Percentiles rank a stretch among this genome's conserved stretches.
These are phyloP conservation scores for Oncopodura yosiiana DNA, from an alignment of 1,140 invertebrate genomes.

Conservation along the genomic window DNA sequence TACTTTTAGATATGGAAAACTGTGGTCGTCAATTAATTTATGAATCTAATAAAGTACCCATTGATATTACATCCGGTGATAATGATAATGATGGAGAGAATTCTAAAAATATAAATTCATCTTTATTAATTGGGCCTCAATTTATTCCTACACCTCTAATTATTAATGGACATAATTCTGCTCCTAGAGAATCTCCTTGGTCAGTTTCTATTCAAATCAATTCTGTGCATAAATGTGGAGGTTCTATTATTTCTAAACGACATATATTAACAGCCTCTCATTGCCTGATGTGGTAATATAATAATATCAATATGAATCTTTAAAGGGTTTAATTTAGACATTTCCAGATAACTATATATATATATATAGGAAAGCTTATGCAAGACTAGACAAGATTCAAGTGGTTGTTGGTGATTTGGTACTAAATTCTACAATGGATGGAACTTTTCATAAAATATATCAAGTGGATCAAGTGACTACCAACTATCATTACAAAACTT, in stretches of 20 bases:
- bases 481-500: conserved; percentile 28
- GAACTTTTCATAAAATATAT: conserved; percentile 3
- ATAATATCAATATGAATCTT: no score
- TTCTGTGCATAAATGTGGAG: conserved; percentile 48
- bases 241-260: conserved; percentile 46
- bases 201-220: conserved; percentile 38
- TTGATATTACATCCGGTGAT: no score
- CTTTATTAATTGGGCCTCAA: not conserved
- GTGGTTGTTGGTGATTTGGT: conserved; percentile 23
- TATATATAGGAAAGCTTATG: conserved; percentile 13
- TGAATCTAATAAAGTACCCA: conserved; percentile 8
- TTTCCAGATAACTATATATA: not conserved
- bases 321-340: no score
- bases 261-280: conserved; percentile 53
- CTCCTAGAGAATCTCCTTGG: conserved; percentile 41
- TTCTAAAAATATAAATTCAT: not conserved
- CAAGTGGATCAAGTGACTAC: conserved; percentile 20
- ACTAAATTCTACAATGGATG: conserved; percentile 12
- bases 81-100: not conserved
- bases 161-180: conserved; percentile 39
- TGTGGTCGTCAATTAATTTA: conserved; percentile 21
- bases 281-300: conserved; percentile 37
- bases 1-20: not conserved
- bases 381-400: conserved; percentile 10
- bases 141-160: conserved; percentile 30